These are phyloP conservation scores for Sparus aurata DNA, from an alignment of 2,797 vertebrate species.

Conservation along the genomic window DNA sequence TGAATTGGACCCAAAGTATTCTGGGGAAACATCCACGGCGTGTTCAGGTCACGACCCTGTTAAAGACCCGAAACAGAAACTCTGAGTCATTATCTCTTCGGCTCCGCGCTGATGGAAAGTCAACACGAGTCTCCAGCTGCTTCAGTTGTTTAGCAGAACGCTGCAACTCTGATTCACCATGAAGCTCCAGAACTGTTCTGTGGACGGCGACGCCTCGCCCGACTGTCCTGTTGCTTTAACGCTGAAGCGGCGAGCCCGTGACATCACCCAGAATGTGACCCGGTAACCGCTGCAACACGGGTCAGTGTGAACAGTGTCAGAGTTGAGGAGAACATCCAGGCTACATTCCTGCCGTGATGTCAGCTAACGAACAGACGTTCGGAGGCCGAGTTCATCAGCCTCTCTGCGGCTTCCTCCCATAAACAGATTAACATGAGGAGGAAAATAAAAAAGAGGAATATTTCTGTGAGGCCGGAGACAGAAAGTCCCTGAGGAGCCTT, in stretches of 20 bases:
- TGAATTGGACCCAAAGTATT: too few relatives aligned
- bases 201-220: too few relatives aligned
- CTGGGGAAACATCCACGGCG: too few relatives aligned
- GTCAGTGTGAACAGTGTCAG: not conserved
- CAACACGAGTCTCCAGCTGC: too few relatives aligned
- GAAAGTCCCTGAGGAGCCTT: not conserved
- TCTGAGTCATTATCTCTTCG: too few relatives aligned
- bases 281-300: not conserved
- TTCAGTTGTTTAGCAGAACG: too few relatives aligned
- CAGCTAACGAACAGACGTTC: not conserved
- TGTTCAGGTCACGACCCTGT: too few relatives aligned
- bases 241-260: not conserved
- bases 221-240: too few relatives aligned
- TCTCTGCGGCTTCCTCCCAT: slow-evolving; percentile 10
- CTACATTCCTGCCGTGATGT: slow-evolving; percentile 29
- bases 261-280: not conserved
- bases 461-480: not conserved
- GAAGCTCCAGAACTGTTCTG: too few relatives aligned
- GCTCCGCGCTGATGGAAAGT: too few relatives aligned
- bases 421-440: not conserved
- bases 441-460: not conserved
- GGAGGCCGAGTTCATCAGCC: slow-evolving; percentile 29
- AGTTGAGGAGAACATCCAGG: not conserved
- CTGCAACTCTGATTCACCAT: too few relatives aligned
- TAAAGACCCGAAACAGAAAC: too few relatives aligned